Evolutionary conservation across 2,797 vertebrate species (phyloP).

Genomic region (Strix occidentalis): DNA sequence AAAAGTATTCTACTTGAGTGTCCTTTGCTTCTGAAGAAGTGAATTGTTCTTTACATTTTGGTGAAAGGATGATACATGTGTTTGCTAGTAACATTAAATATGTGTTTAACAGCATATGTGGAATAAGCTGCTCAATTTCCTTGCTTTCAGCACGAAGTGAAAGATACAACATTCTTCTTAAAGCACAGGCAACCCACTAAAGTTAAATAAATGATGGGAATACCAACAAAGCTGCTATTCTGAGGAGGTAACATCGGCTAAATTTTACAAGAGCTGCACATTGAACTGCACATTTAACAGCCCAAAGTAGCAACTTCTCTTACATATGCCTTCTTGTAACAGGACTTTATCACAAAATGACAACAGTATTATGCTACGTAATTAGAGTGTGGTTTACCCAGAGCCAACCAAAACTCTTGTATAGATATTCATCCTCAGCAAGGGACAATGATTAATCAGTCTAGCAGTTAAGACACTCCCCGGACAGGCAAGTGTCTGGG

Average conservation of each 20-base stretch:
- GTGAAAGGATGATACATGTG: neutral
- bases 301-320: neutral
- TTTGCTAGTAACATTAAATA: neutral
- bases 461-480: neutral
- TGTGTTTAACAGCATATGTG: neutral
- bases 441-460: neutral
- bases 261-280: neutral
- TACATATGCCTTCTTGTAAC: neutral
- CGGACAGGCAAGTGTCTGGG: fast-evolving
- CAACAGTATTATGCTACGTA: fast-evolving
- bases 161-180: neutral
- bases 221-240: neutral
- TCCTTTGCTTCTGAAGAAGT: neutral
- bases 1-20: neutral
- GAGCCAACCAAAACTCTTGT: neutral
- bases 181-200: neutral
- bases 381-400: neutral
- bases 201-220: neutral
- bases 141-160: neutral
- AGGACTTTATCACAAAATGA: neutral
- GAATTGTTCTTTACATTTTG: neutral
- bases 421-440: neutral
- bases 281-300: neutral
- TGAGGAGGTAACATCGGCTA: neutral
- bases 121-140: neutral